Conservation (phyloP, 2,797 vertebrate species). For the Brachymystax lenok region DNA sequence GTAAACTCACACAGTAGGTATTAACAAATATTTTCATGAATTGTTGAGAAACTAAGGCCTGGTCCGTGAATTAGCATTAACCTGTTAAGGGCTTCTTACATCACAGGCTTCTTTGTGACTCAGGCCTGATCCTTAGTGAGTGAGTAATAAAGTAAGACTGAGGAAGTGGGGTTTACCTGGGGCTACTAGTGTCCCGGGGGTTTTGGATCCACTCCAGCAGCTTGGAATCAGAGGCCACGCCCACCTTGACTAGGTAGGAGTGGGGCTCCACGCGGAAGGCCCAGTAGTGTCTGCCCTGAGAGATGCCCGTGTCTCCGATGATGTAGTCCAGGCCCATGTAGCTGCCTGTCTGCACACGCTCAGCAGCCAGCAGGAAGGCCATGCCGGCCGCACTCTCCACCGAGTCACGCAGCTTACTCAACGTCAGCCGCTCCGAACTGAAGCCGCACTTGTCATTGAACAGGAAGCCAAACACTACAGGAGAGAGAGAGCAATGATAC, state of each 20-base stretch:
- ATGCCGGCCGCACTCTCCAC: slow-evolving; percentile 93
- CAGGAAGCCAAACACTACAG: slow-evolving; percentile 89
- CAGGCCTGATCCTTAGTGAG: not conserved
- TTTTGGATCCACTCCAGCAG: slow-evolving; percentile 93
- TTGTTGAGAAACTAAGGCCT: no score
- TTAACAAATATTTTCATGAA: no score
- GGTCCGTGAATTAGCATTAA: no score
- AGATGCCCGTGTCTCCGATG: slow-evolving; percentile 89
- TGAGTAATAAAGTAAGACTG: no score
- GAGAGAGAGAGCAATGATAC: not conserved
- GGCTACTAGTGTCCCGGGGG: slow-evolving; percentile 88
- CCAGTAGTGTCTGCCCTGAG: slow-evolving; percentile 94
- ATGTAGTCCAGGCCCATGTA: slow-evolving; percentile 93
- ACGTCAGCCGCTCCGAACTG: slow-evolving; percentile 84
- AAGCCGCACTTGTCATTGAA: slow-evolving; percentile 97
- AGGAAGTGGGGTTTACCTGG: slow-evolving; percentile 75
- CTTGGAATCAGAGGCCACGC: slow-evolving; percentile 90
- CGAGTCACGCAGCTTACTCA: slow-evolving; percentile 83
- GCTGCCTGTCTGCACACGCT: slow-evolving; percentile 90
- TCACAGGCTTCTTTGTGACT: not conserved
- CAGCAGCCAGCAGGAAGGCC: slow-evolving; percentile 84
- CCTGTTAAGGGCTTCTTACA: no score
- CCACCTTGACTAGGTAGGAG: slow-evolving; percentile 94
- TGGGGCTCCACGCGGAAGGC: slow-evolving; percentile 88
- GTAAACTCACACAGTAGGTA: no score